Evolutionary conservation across 2,888 invertebrate species (phyloP), one percentile per base, ranked within the genome.

Genomic region (Mesochorus sp.): DNA sequence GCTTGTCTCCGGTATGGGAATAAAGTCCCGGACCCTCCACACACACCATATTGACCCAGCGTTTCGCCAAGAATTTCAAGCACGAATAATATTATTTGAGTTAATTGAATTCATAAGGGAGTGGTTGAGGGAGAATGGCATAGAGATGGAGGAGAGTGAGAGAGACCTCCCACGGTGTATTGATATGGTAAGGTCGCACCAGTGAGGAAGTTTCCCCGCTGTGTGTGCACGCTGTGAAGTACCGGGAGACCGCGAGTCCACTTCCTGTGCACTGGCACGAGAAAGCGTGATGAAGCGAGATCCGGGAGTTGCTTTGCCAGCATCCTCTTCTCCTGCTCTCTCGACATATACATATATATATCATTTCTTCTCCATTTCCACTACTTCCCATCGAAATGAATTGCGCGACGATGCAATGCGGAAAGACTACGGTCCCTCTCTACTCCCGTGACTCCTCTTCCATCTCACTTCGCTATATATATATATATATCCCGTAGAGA

Each of bases 91-190:
- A 84, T 84, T 85, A 83, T 83, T 84, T 80, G 81, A 84, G 83
- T 84, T 84, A 85, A 87, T 85, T 84, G 85, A 84, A 85, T 84
- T 84, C 84, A 81, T 83, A 82, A 81, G 82, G 80, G 81, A 73
- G 81, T 66, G 79, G 42, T 44, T 28, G 19, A 24, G 34, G 76
- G 76, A 74, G 74, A 61, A 70, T 72, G 47, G 39, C 39, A 37
- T 59, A 10, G 59, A 61, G 49, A 19, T 49, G 47, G 19, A 37
- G 53, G 66, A 67, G 28, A 24, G 37, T 26, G 21, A 37, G 57
- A 31, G 44, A 44, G 34, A 47, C 10, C n/a, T 42, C 4, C 10
- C n/a, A 37, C 47, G 62, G 49, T 66, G 64, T 71, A 79, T 75
- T 76, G 80, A 66, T 70, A 71, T 39, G 71, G 66, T 39, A 55